Conservation (phyloP, 2,797 vertebrate genomes). For the Sebastes umbrosus region DNA sequence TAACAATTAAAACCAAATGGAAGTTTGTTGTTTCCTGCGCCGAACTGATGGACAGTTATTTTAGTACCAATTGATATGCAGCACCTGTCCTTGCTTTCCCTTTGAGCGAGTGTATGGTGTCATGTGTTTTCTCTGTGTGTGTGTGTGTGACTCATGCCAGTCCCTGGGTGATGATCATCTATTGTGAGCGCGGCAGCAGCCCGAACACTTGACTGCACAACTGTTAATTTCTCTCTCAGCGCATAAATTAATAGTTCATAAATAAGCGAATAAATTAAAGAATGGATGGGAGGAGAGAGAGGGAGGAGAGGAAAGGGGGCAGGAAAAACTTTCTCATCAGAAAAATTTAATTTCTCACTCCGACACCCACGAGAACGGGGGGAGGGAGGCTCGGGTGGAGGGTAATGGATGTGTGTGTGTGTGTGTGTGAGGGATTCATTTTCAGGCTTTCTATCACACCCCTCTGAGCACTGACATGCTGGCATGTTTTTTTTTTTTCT, state of each 20-base stretch:
- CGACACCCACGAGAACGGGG: conserved; percentile 81
- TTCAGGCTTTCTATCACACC: conserved; percentile 64
- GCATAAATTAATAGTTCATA: conserved; percentile 84
- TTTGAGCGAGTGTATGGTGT: conserved; percentile 25
- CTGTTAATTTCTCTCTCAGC: conserved; percentile 80
- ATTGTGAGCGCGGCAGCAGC: conserved; percentile 60
- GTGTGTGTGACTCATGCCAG: conserved; percentile 45
- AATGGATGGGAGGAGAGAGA: conserved; percentile 75
- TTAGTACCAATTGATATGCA: conserved; percentile 33
- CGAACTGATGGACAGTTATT: conserved; percentile 55
- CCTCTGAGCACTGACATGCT: conserved; percentile 63
- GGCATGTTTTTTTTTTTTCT: conserved; percentile 38
- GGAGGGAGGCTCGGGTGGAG: conserved; percentile 46
- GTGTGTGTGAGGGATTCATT: conserved; percentile 52
- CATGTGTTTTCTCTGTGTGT: not conserved
- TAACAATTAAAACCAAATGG: conserved; percentile 53
- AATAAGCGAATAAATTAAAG: conserved; percentile 86
- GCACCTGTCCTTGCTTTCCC: conserved; percentile 29
- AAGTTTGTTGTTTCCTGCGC: conserved; percentile 34
- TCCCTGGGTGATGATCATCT: conserved; percentile 66
- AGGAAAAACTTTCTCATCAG: conserved; percentile 85
- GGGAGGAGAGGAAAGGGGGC: conserved; percentile 67
- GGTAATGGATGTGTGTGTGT: conserved; percentile 52
- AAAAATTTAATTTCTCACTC: conserved; percentile 89
- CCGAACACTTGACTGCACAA: conserved; percentile 79